Evolutionary conservation across 2,888 invertebrate genomes (phyloP), one percentile per base, ranked within the genome.

Genomic region (Aleiodes testaceus): DNA sequence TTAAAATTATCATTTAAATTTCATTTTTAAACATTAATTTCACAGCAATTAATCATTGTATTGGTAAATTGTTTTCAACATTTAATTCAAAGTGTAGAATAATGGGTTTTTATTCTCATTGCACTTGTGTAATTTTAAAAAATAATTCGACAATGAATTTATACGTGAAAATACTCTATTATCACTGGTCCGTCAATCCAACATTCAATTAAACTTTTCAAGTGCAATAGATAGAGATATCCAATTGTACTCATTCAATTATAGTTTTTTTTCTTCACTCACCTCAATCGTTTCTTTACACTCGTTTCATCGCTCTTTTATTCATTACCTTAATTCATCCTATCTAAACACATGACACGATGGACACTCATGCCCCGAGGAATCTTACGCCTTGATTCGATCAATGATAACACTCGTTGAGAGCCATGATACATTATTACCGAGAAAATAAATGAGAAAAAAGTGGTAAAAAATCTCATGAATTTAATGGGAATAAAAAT

Each of bases 301-400:
- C 26, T 72, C 81, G 78, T 11, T 70, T 81, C 75, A 90, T 87
- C 14, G 92, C 90, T 78, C 89, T 90, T 30, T 89, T 88, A 77
- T 90, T 91, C 80, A 92, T 91, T 20, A 88, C 82, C 72, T 91
- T 90, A 87, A 92, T 88, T 59, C 36, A 59, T 59, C 36, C 59
- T 36, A 9, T 59, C 42, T 42, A 14, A 5, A 18, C 30, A 18
- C 30, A 42, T 59, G 14, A 55, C 26, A 36, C 42, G 59, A 18
- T 18, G 59, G 59, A 36, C 11, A 59, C 16, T 36, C 59, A 42
- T 59, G 59, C 42, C 59, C 59, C 14, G 59, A 59, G 59, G 59
- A 59, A 18, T 14, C 59, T 59, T 36, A 59, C 59, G 59, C 59
- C 59, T 59, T 42, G 59, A 59, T 59, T 42, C 18, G 36, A 36